Evolutionary conservation across 2,888 invertebrate species (phyloP).

Genomic region (Slavum lentiscoides): DNA sequence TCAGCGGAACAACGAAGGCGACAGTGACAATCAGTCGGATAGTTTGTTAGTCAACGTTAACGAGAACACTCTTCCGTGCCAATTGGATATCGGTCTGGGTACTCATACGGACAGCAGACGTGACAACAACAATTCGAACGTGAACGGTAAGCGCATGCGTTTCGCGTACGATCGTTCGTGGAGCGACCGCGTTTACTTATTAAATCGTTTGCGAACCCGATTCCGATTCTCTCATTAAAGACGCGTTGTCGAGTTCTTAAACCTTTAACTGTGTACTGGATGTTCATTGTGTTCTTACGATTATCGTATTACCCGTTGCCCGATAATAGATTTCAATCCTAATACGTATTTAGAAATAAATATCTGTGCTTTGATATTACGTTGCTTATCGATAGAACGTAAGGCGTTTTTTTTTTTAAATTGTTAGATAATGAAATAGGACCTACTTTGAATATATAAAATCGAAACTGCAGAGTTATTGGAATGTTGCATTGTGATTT

Average conservation of each 20-base stretch:
- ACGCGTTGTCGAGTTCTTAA: neutral
- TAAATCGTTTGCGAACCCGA: neutral
- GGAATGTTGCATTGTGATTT: slow-evolving; percentile 23
- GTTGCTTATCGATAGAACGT: slow-evolving; percentile 8
- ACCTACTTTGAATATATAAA: slow-evolving; percentile 16
- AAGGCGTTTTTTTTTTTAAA: neutral
- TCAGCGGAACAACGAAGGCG: neutral
- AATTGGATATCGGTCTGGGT: slow-evolving; percentile 43
- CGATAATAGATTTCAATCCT: neutral
- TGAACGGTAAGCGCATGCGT: neutral
- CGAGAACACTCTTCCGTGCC: slow-evolving; percentile 36
- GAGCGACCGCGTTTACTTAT: neutral
- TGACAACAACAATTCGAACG: slow-evolving; percentile 8
- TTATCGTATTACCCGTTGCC: neutral
- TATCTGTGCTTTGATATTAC: neutral
- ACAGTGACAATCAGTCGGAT: slow-evolving; percentile 1
- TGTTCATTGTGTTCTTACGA: neutral
- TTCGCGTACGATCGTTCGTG: neutral
- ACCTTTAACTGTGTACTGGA: too few species aligned
- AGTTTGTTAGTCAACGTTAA: slow-evolving; percentile 26
- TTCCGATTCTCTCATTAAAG: neutral
- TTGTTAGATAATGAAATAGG: neutral
- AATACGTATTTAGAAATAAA: neutral
- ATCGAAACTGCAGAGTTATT: slow-evolving; percentile 35
- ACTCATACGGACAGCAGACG: slow-evolving; percentile 44